phyloP scores from a whole-genome alignment of 2,888 invertebrate species.

The Drosophila nr. fundita region DNA sequence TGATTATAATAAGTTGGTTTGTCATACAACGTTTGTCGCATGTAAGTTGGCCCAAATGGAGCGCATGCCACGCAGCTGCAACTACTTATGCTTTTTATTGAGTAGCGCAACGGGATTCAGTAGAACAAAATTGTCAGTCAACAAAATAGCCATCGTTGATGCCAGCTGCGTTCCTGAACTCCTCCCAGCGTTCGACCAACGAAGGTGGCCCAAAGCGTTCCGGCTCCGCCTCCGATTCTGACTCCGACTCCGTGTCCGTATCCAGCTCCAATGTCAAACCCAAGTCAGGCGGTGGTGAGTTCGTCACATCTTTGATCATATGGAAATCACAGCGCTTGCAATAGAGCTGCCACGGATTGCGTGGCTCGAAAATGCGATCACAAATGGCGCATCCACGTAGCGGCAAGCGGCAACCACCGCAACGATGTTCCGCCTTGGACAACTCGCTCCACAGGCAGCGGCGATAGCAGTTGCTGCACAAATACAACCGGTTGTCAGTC shows the following conservation, averaged over 20 bases:
- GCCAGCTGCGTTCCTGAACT: conserved; percentile 39
- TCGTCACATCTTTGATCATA: conserved; percentile 16
- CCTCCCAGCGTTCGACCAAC: conserved; percentile 46
- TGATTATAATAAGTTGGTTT: conserved; percentile 46
- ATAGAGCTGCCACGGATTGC: neutral
- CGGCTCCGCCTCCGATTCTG: conserved; percentile 7
- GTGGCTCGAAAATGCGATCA: conserved; percentile 48
- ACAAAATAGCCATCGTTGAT: conserved; percentile 17
- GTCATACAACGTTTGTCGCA: conserved; percentile 31
- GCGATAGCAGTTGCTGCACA: conserved; percentile 49
- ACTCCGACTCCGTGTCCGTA: conserved; percentile 5
- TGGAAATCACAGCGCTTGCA: conserved; percentile 62
- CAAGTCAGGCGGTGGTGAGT: conserved; percentile 25
- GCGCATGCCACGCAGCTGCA: conserved; percentile 17
- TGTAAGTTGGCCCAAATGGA: conserved; percentile 25
- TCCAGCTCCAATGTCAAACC: conserved; percentile 27
- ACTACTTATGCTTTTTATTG: neutral
- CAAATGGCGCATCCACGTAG: conserved; percentile 42
- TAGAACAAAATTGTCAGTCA: conserved; percentile 8
- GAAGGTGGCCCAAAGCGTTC: conserved; percentile 4
- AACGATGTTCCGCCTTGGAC: conserved; percentile 51
- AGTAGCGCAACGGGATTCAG: neutral
- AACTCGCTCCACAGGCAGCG: conserved; percentile 49
- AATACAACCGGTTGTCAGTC: conserved; percentile 26
- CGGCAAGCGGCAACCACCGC: conserved; percentile 42